Conservation (phyloP, 2,113 vertebrate genomes). For the Oncorhynchus mykiss region DNA sequence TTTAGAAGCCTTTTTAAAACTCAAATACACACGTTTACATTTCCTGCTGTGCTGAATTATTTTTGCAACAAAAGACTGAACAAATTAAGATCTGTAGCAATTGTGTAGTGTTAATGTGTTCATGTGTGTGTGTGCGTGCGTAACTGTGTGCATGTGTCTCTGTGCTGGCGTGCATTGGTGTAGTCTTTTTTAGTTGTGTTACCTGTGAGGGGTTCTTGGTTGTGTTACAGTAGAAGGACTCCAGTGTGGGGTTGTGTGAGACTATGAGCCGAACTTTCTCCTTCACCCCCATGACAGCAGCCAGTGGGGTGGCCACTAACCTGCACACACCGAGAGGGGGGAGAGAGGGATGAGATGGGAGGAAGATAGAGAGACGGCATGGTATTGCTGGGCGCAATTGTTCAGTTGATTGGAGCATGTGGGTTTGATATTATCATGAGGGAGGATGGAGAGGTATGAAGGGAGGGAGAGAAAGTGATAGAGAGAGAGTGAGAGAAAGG, state of each 20-base stretch:
- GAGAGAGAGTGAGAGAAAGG: not conserved
- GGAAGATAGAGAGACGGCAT: not conserved
- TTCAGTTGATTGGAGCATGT: not conserved
- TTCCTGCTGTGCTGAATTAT: too few species aligned
- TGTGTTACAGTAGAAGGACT: constrained; percentile 79
- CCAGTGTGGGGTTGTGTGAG: constrained; percentile 78
- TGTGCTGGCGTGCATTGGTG: not conserved
- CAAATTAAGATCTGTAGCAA: too few species aligned
- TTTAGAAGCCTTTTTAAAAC: too few species aligned
- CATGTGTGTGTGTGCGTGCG: too few species aligned
- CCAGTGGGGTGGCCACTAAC: constrained; percentile 82
- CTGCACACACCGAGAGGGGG: constrained; percentile 44
- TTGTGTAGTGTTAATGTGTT: not conserved
- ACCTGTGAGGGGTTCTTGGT: constrained; percentile 76
- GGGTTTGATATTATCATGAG: not conserved
- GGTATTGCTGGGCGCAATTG: not conserved
- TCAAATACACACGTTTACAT: too few species aligned
- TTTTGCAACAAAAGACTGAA: too few species aligned
- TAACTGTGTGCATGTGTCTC: not conserved
- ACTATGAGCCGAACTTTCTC: constrained; percentile 83
- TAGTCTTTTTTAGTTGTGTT: not conserved
- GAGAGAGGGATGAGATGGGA: not conserved
- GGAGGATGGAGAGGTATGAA: not conserved
- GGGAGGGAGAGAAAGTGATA: not conserved
- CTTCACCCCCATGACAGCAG: constrained; percentile 83